A percentile compares a stretch with the other conserved stretches of the same genome.
These are phyloP conservation scores for Drusus annulatus DNA, from an alignment of 1,140 invertebrate genomes.

Conservation along the genomic window DNA sequence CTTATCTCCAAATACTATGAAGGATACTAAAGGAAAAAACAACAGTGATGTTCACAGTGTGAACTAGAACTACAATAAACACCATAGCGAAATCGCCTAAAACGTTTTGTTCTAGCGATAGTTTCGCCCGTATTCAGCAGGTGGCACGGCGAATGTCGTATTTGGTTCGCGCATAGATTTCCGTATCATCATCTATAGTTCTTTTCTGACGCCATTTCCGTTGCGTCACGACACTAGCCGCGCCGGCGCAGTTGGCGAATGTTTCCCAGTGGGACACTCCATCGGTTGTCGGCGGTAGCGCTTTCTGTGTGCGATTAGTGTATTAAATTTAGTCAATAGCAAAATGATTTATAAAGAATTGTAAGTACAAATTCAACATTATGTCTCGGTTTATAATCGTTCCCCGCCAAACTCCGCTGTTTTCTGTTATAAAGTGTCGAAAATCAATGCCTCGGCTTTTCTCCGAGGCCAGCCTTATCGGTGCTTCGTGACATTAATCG, in stretches of 20 bases:
- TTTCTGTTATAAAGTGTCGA: conserved; percentile 47
- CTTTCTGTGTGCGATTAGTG: conserved; percentile 47
- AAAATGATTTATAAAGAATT: conserved; percentile 53
- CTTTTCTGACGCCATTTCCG: conserved; percentile 44
- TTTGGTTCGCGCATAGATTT: too few relatives aligned
- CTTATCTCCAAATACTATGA: neutral
- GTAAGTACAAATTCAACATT: conserved; percentile 34
- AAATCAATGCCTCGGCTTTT: conserved; percentile 43
- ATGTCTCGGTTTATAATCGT: neutral
- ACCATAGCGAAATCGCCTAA: too few relatives aligned
- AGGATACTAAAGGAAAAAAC: too few relatives aligned
- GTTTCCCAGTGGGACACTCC: conserved; percentile 40
- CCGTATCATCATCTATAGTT: too few relatives aligned
- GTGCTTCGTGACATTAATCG: conserved; percentile 38
- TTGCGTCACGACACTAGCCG: conserved; percentile 41
- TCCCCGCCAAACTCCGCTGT: neutral
- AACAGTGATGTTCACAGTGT: too few relatives aligned
- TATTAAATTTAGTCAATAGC: conserved; percentile 51
- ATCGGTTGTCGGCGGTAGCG: conserved; percentile 47
- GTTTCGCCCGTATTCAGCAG: too few relatives aligned
- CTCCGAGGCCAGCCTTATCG: conserved; percentile 46
- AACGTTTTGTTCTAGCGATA: too few relatives aligned
- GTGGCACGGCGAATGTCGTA: too few relatives aligned
- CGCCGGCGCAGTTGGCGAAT: conserved; percentile 38
- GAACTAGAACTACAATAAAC: too few relatives aligned